Percentiles rank a stretch among this genome's conserved stretches.
Conservation (phyloP, 2,888 invertebrate genomes). For the Coleophora deauratella region DNA sequence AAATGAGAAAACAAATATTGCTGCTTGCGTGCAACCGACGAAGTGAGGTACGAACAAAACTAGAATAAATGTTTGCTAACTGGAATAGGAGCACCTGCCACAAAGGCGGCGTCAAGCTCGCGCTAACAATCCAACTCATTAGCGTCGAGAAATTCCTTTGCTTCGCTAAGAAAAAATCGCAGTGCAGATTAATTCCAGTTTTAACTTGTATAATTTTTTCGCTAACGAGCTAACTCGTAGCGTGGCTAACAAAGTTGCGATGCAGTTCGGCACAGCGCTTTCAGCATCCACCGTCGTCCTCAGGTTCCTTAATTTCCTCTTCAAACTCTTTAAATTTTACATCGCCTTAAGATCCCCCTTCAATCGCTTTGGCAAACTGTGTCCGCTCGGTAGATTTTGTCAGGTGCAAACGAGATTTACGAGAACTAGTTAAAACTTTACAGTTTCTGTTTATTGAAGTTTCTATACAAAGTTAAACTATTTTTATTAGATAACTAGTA, state of each 20-base stretch:
- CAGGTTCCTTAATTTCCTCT: constrained; percentile 57
- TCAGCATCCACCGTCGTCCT: constrained; percentile 33
- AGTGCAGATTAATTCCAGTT: constrained; percentile 50
- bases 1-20: not conserved
- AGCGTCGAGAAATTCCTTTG: constrained; percentile 42
- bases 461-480: no score
- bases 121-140: constrained; percentile 59
- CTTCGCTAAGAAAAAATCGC: constrained; percentile 37
- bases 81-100: constrained; percentile 26
- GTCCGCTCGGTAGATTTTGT: constrained; percentile 24
- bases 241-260: constrained; percentile 53
- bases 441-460: constrained; percentile 28
- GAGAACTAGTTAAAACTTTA: constrained; percentile 26
- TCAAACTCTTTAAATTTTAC: constrained; percentile 60
- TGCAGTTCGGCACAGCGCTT: constrained; percentile 44
- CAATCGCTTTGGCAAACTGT: constrained; percentile 40
- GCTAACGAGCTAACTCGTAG: constrained; percentile 61
- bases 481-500: no score
- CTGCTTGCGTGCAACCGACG: no score
- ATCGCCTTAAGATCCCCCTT: constrained; percentile 46
- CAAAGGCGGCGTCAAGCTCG: constrained; percentile 33
- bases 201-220: constrained; percentile 48
- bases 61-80: no score
- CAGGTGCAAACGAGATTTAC: not conserved
- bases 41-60: no score